Conservation (phyloP, 1,140 invertebrate genomes). For the Babylonia areolata region DNA sequence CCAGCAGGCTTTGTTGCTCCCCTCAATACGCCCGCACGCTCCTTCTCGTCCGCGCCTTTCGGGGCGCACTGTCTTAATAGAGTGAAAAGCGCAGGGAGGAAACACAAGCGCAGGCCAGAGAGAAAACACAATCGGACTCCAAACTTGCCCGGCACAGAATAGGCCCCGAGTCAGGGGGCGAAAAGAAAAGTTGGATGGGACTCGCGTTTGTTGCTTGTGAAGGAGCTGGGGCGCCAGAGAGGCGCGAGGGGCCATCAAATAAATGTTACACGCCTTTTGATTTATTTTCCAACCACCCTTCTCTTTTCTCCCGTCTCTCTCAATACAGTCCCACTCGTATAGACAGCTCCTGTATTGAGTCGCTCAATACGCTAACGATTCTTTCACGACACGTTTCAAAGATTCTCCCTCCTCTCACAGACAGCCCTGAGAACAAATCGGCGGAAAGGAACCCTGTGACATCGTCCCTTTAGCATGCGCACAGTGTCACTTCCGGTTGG, state of each 20-base stretch:
- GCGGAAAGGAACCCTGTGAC: conserved; percentile 19
- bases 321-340: conserved; percentile 15
- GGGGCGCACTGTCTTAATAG: conserved; percentile 18
- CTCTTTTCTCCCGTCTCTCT: neutral
- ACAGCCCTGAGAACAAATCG: conserved; percentile 4
- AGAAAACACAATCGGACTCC: conserved; percentile 5
- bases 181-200: neutral
- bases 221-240: conserved; percentile 19
- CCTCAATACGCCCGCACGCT: conserved; percentile 17
- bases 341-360: conserved; percentile 26
- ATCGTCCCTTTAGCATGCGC: conserved; percentile 16
- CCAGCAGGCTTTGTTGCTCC: conserved; percentile 30
- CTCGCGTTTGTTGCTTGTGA: conserved; percentile 3
- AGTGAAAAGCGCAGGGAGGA: conserved; percentile 20
- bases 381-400: conserved; percentile 16
- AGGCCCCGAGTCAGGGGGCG: neutral
- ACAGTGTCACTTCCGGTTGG: conserved; percentile 33
- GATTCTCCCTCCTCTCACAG: neutral
- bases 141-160: neutral
- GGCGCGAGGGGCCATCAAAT: conserved; percentile 32
- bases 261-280: conserved; percentile 41
- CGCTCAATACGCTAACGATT: conserved; percentile 29
- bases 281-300: conserved; percentile 26
- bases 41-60: conserved; percentile 10
- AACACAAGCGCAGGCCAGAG: conserved; percentile 26